phyloP scores from a whole-genome alignment of 1,140 invertebrate species.

The Euura saliciscinereae region DNA sequence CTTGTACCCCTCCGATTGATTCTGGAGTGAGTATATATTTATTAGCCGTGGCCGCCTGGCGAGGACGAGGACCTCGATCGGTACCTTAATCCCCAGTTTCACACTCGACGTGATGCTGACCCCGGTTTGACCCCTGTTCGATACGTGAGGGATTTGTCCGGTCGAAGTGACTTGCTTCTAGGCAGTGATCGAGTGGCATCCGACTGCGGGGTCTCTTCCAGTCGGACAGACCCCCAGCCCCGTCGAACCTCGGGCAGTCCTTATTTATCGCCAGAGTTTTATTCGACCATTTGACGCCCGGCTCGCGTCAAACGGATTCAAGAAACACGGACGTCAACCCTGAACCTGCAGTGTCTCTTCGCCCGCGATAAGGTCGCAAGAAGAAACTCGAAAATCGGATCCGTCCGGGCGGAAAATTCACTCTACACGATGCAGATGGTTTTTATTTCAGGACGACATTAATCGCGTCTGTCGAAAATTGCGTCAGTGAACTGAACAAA shows the following conservation, averaged over 20 bases:
- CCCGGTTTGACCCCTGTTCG: slow-evolving; percentile 40
- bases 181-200: slow-evolving; percentile 11
- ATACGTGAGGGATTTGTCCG: slow-evolving; percentile 24
- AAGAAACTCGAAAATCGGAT: neutral
- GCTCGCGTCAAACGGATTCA: neutral
- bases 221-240: neutral
- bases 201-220: neutral
- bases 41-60: neutral
- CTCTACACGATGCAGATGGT: too few relatives aligned
- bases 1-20: too few relatives aligned
- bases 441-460: too few relatives aligned
- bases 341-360: neutral
- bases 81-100: slow-evolving; percentile 41
- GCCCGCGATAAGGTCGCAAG: neutral
- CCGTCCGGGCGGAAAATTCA: too few relatives aligned
- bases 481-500: too few relatives aligned
- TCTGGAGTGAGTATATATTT: too few relatives aligned
- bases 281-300: slow-evolving; percentile 3
- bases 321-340: neutral
- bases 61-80: slow-evolving; percentile 5
- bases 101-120: slow-evolving; percentile 48
- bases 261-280: slow-evolving; percentile 4
- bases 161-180: slow-evolving; percentile 16
- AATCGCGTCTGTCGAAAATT: too few relatives aligned
- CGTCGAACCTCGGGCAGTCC: neutral